A percentile compares a stretch with the other conserved stretches of the same genome.
These are phyloP conservation scores for Eristalinus aeneus DNA, from an alignment of 2,888 invertebrate genomes.

Conservation along the genomic window DNA sequence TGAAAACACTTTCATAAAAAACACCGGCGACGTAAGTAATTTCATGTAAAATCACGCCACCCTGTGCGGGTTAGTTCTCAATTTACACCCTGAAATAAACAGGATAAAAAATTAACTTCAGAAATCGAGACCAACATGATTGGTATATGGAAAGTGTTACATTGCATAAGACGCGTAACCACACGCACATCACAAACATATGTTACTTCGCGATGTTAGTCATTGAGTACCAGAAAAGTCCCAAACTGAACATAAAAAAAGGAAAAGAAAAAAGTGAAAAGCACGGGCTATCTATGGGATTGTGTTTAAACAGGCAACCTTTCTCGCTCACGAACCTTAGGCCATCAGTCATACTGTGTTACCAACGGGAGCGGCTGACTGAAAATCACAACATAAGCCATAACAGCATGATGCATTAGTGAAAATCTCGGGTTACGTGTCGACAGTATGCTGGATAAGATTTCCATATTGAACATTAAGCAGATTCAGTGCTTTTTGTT, in stretches of 20 bases:
- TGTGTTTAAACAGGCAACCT: slow-evolving; percentile 35
- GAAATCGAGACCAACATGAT: slow-evolving; percentile 64
- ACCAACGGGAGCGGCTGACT: slow-evolving; percentile 20
- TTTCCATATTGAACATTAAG: slow-evolving; percentile 44
- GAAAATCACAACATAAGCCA: slow-evolving; percentile 17
- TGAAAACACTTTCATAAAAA: background rate
- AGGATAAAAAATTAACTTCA: slow-evolving; percentile 8
- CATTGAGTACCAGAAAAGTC: background rate
- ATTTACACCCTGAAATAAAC: slow-evolving; percentile 25
- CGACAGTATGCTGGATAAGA: slow-evolving; percentile 55
- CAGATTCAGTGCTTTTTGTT: background rate
- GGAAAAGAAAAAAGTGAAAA: slow-evolving; percentile 53
- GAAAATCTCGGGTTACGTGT: slow-evolving; percentile 63
- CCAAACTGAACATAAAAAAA: background rate
- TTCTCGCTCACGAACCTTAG: slow-evolving; percentile 47
- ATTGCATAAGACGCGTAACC: slow-evolving; percentile 51
- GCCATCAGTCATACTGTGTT: slow-evolving; percentile 45
- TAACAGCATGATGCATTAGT: slow-evolving; percentile 46
- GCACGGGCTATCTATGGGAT: slow-evolving; percentile 60
- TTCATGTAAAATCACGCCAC: slow-evolving; percentile 11
- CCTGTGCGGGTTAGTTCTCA: slow-evolving; percentile 33
- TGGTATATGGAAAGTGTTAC: slow-evolving; percentile 64
- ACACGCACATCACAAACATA: slow-evolving; percentile 3
- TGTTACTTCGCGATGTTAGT: background rate
- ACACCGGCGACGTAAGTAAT: background rate